Evolutionary conservation across 2,888 invertebrate genomes (phyloP).

Genomic region (Dendrolimus houi): DNA sequence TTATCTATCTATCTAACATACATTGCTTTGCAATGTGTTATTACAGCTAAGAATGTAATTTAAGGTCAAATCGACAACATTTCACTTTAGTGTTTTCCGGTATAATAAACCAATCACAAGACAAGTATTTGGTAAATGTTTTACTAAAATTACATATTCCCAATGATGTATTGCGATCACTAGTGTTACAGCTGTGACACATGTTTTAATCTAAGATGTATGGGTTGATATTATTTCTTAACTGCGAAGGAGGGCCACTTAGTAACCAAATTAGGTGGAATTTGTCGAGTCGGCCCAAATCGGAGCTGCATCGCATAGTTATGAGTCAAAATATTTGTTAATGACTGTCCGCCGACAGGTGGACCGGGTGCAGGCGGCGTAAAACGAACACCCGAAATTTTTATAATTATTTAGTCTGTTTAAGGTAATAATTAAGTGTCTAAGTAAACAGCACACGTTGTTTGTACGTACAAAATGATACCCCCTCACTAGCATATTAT

Average conservation of each 20-base stretch:
- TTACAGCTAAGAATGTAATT: no score
- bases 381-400: conserved; percentile 28
- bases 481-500: conserved; percentile 33
- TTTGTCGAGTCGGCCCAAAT: conserved; percentile 6
- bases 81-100: no score
- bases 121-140: no score
- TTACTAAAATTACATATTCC: no score
- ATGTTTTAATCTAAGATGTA: no score
- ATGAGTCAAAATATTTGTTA: conserved; percentile 38
- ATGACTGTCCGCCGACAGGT: conserved; percentile 38
- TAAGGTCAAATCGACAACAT: no score
- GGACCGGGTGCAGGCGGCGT: conserved; percentile 15
- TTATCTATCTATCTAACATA: no score
- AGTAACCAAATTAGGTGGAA: conserved; percentile 7
- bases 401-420: conserved; percentile 39
- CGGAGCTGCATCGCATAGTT: conserved; percentile 21
- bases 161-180: no score
- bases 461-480: not conserved
- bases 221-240: no score
- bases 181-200: no score
- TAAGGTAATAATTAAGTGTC: conserved; percentile 37
- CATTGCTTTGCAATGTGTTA: no score
- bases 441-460: conserved; percentile 34
- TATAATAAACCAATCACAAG: no score
- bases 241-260: conserved; percentile 3